Base-by-base conservation (phyloP, 2,797 vertebrate genomes). In the Mormyrus hasselquistii region DNA sequence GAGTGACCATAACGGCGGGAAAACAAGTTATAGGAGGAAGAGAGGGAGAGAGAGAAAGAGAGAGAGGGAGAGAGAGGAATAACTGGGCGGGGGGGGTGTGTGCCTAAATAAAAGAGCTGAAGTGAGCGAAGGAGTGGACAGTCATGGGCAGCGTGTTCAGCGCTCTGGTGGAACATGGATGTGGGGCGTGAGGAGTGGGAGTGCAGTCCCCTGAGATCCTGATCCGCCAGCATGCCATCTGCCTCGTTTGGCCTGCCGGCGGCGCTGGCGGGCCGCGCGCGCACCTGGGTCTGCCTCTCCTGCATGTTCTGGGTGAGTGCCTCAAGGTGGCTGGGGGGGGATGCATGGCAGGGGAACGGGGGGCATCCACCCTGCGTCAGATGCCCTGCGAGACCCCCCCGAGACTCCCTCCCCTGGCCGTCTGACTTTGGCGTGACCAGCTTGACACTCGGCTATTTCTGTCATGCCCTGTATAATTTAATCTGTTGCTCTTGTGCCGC, bases 221-320 rank as follows among this genome's bases (percentile, higher is more conserved):
- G 92, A 90, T 88, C 52, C 16, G 84, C 9, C 55, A 79, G 90
- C 91, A 96, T 96, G 96, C 96, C 96, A n/a, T 96, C 96, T 0
- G 94, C 96, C 50, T 95, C 96, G 4, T 93, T 96, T 86, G 95
- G 93, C 93, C 90, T 96, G 91, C 96, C 96, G 0, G 88, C 95
- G 59, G 95, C 96, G 87, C 94, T 96, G 93, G 92, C 95, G 65
- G 95, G 95, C 91, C 95, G 94, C 82, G 94, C 95, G 12, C 96
- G 96, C 92, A 97, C 97, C 95, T 98, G 97, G 96, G 95, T 98
- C 92, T 99, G 98, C 92, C 95, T 98, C 92, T 99, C 97, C 95
- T 99, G 98, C 95, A 97, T 98, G 97, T 97, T 98, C 92, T 98
- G 97, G 98, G 98, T 99, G 97, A 94, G 79, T 88, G 69, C 19